Base-by-base conservation (phyloP, 2,888 invertebrate species). In the Agriopis leucophaearia region DNA sequence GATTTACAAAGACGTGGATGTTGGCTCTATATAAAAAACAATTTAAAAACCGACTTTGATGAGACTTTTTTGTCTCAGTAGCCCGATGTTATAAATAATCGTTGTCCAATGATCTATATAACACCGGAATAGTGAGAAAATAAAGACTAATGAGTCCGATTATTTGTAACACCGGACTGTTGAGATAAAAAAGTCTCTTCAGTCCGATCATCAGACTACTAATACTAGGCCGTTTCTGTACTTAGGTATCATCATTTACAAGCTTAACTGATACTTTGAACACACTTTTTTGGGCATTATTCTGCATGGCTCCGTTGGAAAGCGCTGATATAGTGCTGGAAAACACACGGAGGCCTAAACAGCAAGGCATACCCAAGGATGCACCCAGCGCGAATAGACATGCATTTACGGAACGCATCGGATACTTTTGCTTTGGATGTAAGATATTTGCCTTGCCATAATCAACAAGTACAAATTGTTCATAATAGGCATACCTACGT, bases 221-320 rank as follows among this genome's bases (percentile, higher is more conserved):
- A n/a, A n/a, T n/a, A n/a, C n/a, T n/a, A n/a, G n/a, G n/a, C n/a
- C n/a, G n/a, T 47, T 10, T 18, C 35, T 4, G 56, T 5, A 61
- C 63, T 36, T 94, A 95, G 89, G 94, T 92, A 4, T 93, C 94
- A 3, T 95, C 95, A 0, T 96, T 96, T 81, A 94, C 95, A 9
- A 94, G 95, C 75, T 92, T 96, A 52, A 72, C 86, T 6, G 90
- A 94, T 13, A 95, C 96, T 0, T 78, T 96, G 55, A 95, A 95
- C 76, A 96, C 96, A 0, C 91, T 96, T 61, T 96, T 96, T 82
- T 96, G 96, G 96, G 95, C 95, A 0, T 84, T 96, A 35, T 96
- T 96, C 77, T 96, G 96, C 75, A 95, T 96, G 95, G 94, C 95
- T 0, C 95, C 96, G 0, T 84, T 95, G 65, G 95, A 96, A 76